Evolutionary conservation across 2,888 invertebrate genomes (phyloP).

Genomic region (Nasonia oneida): DNA sequence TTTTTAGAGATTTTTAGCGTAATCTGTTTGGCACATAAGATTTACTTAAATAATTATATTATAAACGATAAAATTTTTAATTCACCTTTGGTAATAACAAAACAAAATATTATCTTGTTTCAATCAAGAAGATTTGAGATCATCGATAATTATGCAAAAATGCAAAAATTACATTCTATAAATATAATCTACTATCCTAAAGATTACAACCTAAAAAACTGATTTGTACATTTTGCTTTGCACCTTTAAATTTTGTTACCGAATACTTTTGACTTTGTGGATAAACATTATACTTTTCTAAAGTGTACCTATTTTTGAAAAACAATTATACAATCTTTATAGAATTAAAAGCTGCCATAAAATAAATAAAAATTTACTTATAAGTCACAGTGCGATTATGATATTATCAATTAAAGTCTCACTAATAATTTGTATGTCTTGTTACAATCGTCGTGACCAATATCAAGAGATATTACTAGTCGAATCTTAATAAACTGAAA

Average conservation of each 20-base stretch:
- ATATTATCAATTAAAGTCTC: not conserved
- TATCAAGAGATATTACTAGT: not conserved
- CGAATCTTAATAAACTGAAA: not conserved
- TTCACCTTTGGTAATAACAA: no score
- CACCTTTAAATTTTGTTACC: not conserved
- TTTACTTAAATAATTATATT: no score
- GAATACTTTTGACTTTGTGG: not conserved
- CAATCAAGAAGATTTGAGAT: not conserved
- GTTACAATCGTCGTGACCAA: not conserved
- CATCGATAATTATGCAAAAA: not conserved
- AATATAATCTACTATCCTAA: not conserved
- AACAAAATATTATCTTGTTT: no score
- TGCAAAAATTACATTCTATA: not conserved
- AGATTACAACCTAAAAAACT: not conserved
- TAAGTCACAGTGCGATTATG: not conserved
- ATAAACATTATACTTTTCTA: not conserved
- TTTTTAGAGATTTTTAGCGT: not conserved
- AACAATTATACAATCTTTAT: no score
- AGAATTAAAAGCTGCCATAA: not conserved
- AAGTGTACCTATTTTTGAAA: not conserved
- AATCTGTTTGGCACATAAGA: not conserved
- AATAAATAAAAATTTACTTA: not conserved
- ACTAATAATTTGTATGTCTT: not conserved
- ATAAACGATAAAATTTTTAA: no score
- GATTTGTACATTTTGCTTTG: not conserved